These are phyloP conservation scores for Porphyrio hochstetteri DNA, from an alignment of 2,113 vertebrate genomes.

Conservation along the genomic window DNA sequence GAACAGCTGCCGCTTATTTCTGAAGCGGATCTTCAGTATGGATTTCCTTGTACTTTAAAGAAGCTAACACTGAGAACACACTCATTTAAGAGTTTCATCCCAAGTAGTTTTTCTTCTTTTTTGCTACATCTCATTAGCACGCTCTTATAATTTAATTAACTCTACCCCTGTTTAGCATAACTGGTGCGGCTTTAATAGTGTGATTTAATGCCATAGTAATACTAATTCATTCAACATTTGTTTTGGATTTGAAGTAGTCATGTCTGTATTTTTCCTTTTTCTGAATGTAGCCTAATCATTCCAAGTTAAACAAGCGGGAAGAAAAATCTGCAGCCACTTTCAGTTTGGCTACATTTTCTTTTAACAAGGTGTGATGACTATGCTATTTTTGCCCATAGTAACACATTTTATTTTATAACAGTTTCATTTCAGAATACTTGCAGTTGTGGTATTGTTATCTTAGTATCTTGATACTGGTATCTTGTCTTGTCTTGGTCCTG, in stretches of 20 bases:
- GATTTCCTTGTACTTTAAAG: background rate
- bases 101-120: background rate
- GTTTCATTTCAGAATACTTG: background rate
- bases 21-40: background rate
- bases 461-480: background rate
- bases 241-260: background rate
- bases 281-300: background rate
- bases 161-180: background rate
- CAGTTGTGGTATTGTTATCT: background rate
- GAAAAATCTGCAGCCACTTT: background rate
- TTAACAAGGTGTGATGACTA: background rate
- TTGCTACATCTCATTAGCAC: background rate
- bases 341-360: background rate
- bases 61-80: background rate
- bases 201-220: background rate
- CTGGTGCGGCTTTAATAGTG: background rate
- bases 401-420: background rate
- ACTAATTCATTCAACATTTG: background rate
- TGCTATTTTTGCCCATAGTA: background rate
- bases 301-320: background rate
- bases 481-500: background rate
- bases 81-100: background rate
- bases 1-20: background rate
- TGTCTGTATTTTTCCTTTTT: background rate
- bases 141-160: background rate